Base-by-base conservation (phyloP, 2,113 vertebrate species). In the Oceanodroma tethys region DNA sequence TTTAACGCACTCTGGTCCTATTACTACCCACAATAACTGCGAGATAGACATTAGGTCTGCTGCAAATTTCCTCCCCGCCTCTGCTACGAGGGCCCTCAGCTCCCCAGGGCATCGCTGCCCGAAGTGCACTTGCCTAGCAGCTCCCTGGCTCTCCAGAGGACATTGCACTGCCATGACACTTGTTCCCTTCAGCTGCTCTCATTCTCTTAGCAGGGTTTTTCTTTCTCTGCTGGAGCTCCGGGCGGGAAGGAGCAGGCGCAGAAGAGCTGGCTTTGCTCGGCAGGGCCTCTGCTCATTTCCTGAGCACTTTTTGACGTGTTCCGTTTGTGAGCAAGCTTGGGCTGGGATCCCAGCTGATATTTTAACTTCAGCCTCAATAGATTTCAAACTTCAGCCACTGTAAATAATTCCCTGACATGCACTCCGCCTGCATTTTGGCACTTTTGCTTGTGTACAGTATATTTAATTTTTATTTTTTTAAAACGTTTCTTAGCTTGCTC, bases 291-390 rank as follows among this genome's bases (percentile, higher is more conserved):
- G 48, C 95, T 96, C 85, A 87, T 97, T 97, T 96, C 95, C 95
- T 96, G 87, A 93, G 92, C 38, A 2, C 62, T 94, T 97, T 95
- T 92, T 93, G 95, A 97, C 16, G 2, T 2, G 36, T 95, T 97
- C 95, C 16, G 4, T 96, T 97, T 96, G 88, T 94, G 95, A 96
- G 87, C 87, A 88, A 95, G 85, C 45, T 90, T 81, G 94, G 96
- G 95, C 95, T 92, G 88, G 38, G 56, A 95, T 97, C 96, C 94
- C 93, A 96, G 93, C 71, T 96, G 94, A 94, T 95, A 97, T 95
- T 96, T 97, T 96, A 94, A 94, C 87, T 95, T 94, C 95, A 95
- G 85, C 83, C 88, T 95, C 96, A 92, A 95, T 86, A 96, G 84
- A 95, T 91, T 90, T 96, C 95, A 85, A 90, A 89, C 73, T 75